Base-by-base conservation (phyloP, 2,797 vertebrate genomes). In the Carcharodon carcharias region DNA sequence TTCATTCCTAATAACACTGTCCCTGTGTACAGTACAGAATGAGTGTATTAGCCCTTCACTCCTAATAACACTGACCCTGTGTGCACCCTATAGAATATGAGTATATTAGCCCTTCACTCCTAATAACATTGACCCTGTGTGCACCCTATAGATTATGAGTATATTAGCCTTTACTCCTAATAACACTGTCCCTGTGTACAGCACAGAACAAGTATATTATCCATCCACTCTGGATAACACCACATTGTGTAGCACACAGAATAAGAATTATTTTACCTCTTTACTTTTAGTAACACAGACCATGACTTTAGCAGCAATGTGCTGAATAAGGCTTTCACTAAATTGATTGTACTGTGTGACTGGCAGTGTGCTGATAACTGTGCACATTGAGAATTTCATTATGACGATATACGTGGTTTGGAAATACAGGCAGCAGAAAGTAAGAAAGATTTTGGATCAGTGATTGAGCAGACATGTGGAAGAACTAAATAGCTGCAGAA, bases 371-470 rank as follows among this genome's bases (percentile, higher is more conserved):
- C 61, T 92, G 89, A 92, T 65, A 92, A 65, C 35, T 92, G 11
- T 63, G 58, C 61, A 63, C 35, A 63, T 63, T 67, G 61, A 93
- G 63, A 21, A 93, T 67, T 93, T 93, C 63, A 93, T 93, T 93
- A 65, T 4, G 61, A 67, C 63, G 45, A 45, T 21, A 11, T 65
- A 40, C 91, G 14, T 23, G 18, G 35, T 65, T 93, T 65, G 18
- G 1, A 67, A 67, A 8, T 93, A n/a, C n/a, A 93, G 63, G 50
- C 23, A 67, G 35, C 61, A 93, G 21, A 7, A 40, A 8, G 91
- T 67, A n/a, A 45, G 91, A 67, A 65, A 45, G n/a, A 45, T 12
- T 45, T 23, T 67, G 61, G 63, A 23, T 3, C 8, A 9, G 61
- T 67, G 63, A 93, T 67, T 67, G 63, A 93, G 61, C 35, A n/a